These are phyloP conservation scores for Platygyra sinensis DNA, from an alignment of 64 coral and sea anemone genomes.

Conservation along the genomic window DNA sequence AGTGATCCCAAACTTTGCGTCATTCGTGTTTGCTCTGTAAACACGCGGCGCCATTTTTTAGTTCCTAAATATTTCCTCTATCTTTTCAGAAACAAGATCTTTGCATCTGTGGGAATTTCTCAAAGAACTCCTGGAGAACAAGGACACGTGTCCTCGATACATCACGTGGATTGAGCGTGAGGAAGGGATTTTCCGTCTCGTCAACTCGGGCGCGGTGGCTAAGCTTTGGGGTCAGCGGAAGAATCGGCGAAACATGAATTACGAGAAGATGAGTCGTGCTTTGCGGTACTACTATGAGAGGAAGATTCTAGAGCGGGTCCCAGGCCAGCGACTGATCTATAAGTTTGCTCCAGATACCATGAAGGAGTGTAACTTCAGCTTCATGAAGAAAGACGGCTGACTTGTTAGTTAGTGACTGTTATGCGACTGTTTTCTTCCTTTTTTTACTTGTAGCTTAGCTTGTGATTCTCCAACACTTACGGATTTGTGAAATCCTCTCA, in stretches of 20 bases:
- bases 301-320: slow-evolving; percentile 67
- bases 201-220: slow-evolving; percentile 91
- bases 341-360: slow-evolving; percentile 94
- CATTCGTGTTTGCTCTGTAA: not conserved
- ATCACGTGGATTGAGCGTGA: slow-evolving; percentile 97
- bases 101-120: slow-evolving; percentile 99
- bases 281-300: slow-evolving; percentile 67
- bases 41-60: not conserved
- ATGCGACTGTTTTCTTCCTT: not conserved
- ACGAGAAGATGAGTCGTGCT: slow-evolving; percentile 69
- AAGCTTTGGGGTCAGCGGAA: slow-evolving; percentile 99
- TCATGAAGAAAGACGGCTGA: slow-evolving; percentile 77
- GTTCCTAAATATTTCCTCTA: not conserved
- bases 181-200: slow-evolving; percentile 88
- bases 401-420: not conserved
- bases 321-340: slow-evolving; percentile 90
- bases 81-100: slow-evolving; percentile 83
- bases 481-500: not conserved
- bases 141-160: slow-evolving; percentile 82
- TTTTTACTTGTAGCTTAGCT: slow-evolving; percentile 15
- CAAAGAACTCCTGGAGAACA: slow-evolving; percentile 86
- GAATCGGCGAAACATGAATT: slow-evolving; percentile 84
- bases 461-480: slow-evolving; percentile 5
- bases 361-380: slow-evolving; percentile 95
- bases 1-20: not conserved